Percentiles rank a stretch among this genome's conserved stretches.
These are phyloP conservation scores for Gortyna flavago DNA, from an alignment of 2,888 invertebrate genomes.

Conservation along the genomic window DNA sequence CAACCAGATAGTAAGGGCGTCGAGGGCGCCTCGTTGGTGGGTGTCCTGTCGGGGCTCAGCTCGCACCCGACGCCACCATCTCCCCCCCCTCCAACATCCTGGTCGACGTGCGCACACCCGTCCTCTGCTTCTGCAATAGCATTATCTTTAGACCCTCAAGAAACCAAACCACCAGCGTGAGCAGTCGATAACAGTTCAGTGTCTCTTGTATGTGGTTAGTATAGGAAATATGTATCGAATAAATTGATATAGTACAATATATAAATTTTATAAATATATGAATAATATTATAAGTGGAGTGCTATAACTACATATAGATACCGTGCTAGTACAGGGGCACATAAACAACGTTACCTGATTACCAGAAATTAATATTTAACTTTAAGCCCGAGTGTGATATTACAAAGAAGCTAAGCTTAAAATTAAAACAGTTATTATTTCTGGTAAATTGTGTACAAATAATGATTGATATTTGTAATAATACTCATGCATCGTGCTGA, in stretches of 20 bases:
- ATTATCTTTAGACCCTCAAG: conserved; percentile 1
- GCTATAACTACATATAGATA: conserved; percentile 57
- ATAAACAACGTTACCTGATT: conserved; percentile 45
- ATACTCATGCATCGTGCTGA: conserved; percentile 80
- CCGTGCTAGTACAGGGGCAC: conserved; percentile 55
- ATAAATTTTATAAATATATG: conserved; percentile 25
- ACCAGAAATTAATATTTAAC: conserved; percentile 56
- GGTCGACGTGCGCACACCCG: conserved; percentile 86
- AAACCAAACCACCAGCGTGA: conserved; percentile 12
- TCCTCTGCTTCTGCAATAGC: conserved; percentile 83
- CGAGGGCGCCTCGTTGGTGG: conserved; percentile 89
- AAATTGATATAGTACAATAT: conserved; percentile 40
- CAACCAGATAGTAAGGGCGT: conserved; percentile 87
- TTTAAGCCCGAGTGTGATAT: conserved; percentile 38
- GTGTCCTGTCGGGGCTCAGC: conserved; percentile 88
- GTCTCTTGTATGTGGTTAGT: conserved; percentile 37
- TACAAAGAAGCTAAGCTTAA: conserved; percentile 31
- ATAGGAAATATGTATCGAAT: conserved; percentile 38
- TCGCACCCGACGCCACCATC: conserved; percentile 86
- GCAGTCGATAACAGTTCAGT: conserved; percentile 46
- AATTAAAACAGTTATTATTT: conserved; percentile 45
- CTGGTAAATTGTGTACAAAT: conserved; percentile 53
- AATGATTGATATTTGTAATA: conserved; percentile 42
- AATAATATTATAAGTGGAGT: conserved; percentile 38
- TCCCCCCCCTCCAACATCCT: conserved; percentile 79